A percentile compares a stretch with the other conserved stretches of the same genome.
Evolutionary conservation across 1,140 invertebrate genomes (phyloP).

Genomic region (Drosophila insularis): DNA sequence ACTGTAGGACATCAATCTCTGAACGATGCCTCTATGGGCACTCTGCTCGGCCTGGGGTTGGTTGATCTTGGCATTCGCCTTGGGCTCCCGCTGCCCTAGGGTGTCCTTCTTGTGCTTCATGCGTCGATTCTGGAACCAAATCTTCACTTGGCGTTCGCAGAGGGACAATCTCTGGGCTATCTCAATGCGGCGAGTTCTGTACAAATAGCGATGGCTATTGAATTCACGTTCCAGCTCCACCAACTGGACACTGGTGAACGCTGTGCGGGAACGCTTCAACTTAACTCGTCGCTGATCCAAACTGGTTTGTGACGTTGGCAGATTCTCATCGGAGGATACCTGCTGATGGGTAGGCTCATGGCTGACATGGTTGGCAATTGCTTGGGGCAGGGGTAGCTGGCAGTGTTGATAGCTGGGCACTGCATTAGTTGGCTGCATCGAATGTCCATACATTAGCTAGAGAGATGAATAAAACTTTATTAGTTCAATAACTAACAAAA

Average conservation of each 20-base stretch:
- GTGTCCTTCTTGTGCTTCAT: slow-evolving; percentile 80
- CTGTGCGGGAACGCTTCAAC: slow-evolving; percentile 85
- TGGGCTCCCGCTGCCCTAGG: slow-evolving; percentile 57
- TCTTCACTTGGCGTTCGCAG: slow-evolving; percentile 94
- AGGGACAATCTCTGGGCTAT: slow-evolving; percentile 89
- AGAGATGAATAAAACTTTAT: background rate
- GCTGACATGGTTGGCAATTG: slow-evolving; percentile 29
- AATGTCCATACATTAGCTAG: slow-evolving; percentile 52
- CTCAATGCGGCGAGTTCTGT: slow-evolving; percentile 90
- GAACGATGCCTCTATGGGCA: slow-evolving; percentile 71
- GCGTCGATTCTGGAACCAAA: slow-evolving; percentile 87
- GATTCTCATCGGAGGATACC: slow-evolving; percentile 69
- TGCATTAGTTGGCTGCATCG: slow-evolving; percentile 21
- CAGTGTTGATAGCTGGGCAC: slow-evolving; percentile 36
- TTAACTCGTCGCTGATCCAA: slow-evolving; percentile 59
- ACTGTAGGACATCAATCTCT: slow-evolving; percentile 76
- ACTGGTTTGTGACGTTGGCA: slow-evolving; percentile 40
- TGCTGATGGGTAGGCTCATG: slow-evolving; percentile 38
- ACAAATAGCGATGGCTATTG: slow-evolving; percentile 89
- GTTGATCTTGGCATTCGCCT: slow-evolving; percentile 45
- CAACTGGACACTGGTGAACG: slow-evolving; percentile 92
- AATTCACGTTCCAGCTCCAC: slow-evolving; percentile 84
- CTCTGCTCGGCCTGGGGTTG: slow-evolving; percentile 69
- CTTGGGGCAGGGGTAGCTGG: slow-evolving; percentile 9
- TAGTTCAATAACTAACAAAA: background rate